Percentiles rank a stretch among this genome's conserved stretches.
Evolutionary conservation across 2,888 invertebrate genomes (phyloP).

Genomic region (Sclerodermus sp.): DNA sequence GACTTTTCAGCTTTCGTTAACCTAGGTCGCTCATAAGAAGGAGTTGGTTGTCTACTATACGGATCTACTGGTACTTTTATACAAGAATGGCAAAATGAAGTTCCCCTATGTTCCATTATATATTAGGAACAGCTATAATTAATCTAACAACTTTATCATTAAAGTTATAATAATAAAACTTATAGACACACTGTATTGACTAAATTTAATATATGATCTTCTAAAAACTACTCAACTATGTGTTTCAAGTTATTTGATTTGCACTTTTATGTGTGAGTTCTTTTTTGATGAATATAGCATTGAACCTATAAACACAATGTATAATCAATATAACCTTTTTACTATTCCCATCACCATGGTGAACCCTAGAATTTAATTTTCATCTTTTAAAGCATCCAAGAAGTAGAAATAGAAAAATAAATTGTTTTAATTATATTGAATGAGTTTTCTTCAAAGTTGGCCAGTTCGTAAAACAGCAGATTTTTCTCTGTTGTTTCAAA

Average conservation of each 20-base stretch:
- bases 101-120: slow-evolving; percentile 63
- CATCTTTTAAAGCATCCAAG: no score
- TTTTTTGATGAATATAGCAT: no score
- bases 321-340: not conserved
- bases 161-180: not conserved
- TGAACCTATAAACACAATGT: no score
- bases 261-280: no score
- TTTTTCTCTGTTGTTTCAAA: no score
- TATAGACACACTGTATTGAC: no score
- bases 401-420: no score
- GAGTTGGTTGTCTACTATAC: slow-evolving; percentile 70
- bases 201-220: no score
- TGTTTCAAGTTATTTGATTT: not conserved
- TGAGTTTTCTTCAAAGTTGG: no score
- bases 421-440: no score
- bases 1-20: slow-evolving; percentile 20
- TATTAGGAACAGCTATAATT: not conserved
- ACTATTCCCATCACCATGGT: not conserved
- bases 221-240: not conserved
- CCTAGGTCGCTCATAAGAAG: slow-evolving; percentile 66
- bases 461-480: no score
- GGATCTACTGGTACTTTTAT: slow-evolving; percentile 74
- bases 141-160: not conserved
- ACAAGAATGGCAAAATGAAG: slow-evolving; percentile 73
- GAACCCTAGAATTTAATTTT: not conserved